Evolutionary conservation across 2,113 vertebrate species (phyloP), one percentile per base, ranked within the genome.

Genomic region (Rhea pennata): DNA sequence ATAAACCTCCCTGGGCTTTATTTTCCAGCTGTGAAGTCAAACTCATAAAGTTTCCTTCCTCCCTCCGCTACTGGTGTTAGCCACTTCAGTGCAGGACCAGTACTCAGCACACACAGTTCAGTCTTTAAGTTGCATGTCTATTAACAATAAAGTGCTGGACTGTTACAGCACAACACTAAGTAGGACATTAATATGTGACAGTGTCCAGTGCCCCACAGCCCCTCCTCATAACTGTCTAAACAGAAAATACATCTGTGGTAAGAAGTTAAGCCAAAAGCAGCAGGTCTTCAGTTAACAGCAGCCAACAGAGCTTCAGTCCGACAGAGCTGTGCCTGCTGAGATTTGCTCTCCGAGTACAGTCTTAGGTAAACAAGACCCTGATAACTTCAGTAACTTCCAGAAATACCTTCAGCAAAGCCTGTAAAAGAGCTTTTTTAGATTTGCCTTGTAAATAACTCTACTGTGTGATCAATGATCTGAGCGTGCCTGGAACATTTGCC

Each of bases 401-500:
- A 79, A 95, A 92, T 39, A 59, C 40, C 58, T 82, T 66, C n/a
- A 84, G 40, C 50, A 40, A 82, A 69, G 26, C 12, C 8, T 50
- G 23, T 46, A 58, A 87, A 88, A 69, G 1, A 50, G 12, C 1
- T 19, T 21, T 2, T 85, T 77, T 26, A 54, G 20, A 62, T 92
- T 77, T 86, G 15, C 51, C 31, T 95, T 88, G 62, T 89, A 94
- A 94, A 73, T 91, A 84, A 92, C 17, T 36, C 9, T 81, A 16
- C 12, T 31, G 11, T 76, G 50, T 54, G 65, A 82, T 73, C 83
- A 88, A 20, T 40, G 48, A 65, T 81, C 42, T 93, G 22, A 50
- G 22, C 7, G 29, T 62, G 23, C 20, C 20, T 10, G 4, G 20
- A 84, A 83, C 24, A 71, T 24, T 44, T 77, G 75, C 23, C 10